These are phyloP conservation scores for Podotricha telesiphe DNA, from an alignment of 2,888 invertebrate species.

Conservation along the genomic window DNA sequence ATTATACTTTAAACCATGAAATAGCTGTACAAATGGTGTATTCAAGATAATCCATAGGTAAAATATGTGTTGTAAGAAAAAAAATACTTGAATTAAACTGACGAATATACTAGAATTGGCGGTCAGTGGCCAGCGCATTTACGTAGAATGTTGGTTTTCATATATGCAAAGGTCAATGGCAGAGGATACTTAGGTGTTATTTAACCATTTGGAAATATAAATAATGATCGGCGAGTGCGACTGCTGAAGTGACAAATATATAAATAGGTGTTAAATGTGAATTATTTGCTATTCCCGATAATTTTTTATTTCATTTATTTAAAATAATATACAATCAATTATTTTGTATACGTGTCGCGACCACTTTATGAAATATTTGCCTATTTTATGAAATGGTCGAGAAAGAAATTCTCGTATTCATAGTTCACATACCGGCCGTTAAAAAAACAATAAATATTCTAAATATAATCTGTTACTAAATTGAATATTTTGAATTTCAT, in stretches of 20 bases:
- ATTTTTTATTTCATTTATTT: background rate
- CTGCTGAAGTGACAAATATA: background rate
- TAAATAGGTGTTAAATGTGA: background rate
- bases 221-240: background rate
- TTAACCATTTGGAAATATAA: constrained; percentile 8
- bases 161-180: constrained; percentile 36
- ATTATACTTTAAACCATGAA: background rate
- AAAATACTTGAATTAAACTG: background rate
- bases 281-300: background rate
- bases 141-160: constrained; percentile 31
- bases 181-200: constrained; percentile 16
- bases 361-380: too few species aligned
- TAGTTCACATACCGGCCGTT: too few species aligned
- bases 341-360: too few species aligned
- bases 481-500: too few species aligned
- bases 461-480: too few species aligned
- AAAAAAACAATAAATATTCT: too few species aligned
- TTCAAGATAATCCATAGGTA: too few species aligned
- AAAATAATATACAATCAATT: too few species aligned
- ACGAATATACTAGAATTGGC: constrained; percentile 25
- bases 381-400: background rate
- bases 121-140: constrained; percentile 35
- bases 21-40: background rate
- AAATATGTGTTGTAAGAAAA: background rate
- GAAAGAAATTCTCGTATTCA: too few species aligned